Conservation (phyloP, 2,113 vertebrate genomes). For the Damaliscus lunatus region DNA sequence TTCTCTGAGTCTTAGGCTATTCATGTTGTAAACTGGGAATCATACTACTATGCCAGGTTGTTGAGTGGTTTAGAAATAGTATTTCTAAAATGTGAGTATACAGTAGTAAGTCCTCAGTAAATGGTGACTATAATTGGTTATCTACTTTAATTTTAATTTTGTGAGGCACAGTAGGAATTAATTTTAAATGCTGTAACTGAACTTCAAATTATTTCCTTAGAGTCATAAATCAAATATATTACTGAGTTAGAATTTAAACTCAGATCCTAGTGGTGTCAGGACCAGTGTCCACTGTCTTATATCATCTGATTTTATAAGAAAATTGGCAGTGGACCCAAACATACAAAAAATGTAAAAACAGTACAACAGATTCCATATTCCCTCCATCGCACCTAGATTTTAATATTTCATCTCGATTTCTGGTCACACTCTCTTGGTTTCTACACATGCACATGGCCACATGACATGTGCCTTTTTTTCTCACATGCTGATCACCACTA, state of each 20-base stretch:
- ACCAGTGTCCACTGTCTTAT: background rate
- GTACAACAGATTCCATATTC: background rate
- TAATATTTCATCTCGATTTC: background rate
- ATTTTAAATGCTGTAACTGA: background rate
- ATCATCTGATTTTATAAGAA: background rate
- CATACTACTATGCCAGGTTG: background rate
- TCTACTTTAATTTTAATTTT: background rate
- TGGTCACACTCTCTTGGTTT: background rate
- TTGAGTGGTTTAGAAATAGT: background rate
- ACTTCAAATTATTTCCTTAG: background rate
- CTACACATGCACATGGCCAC: background rate
- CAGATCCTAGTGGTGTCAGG: background rate
- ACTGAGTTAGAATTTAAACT: slow-evolving; percentile 7
- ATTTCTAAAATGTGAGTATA: background rate
- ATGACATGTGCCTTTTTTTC: background rate
- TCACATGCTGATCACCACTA: background rate
- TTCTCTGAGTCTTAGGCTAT: background rate
- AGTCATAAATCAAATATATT: background rate
- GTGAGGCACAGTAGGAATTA: background rate
- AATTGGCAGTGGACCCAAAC: background rate
- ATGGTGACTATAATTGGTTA: background rate
- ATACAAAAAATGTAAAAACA: background rate
- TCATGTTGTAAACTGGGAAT: background rate
- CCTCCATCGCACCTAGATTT: background rate
- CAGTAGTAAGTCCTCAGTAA: background rate